Percentiles rank a stretch among this genome's conserved stretches.
These are phyloP conservation scores for Ceuthmochares aereus DNA, from an alignment of 2,113 vertebrate species.

Conservation along the genomic window DNA sequence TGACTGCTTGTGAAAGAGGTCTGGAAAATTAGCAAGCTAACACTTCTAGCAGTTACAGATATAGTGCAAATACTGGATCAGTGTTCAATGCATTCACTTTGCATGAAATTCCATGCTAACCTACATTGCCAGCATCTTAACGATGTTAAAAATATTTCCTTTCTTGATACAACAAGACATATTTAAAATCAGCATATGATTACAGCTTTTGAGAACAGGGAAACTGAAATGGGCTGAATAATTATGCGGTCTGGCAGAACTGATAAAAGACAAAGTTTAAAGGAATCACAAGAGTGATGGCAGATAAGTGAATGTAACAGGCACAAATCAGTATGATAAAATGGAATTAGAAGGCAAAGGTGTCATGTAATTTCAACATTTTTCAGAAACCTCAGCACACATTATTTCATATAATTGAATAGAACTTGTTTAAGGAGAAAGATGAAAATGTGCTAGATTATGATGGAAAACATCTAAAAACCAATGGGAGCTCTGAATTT, in stretches of 20 bases:
- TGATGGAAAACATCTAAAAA: neutral
- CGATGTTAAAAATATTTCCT: neutral
- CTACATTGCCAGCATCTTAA: neutral
- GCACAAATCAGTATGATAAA: neutral
- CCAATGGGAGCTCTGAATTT: neutral
- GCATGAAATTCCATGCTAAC: neutral
- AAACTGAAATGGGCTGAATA: conserved; percentile 14
- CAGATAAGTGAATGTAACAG: neutral
- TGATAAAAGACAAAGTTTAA: conserved; percentile 33
- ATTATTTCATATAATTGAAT: neutral
- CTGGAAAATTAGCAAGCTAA: conserved; percentile 25
- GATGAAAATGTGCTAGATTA: neutral
- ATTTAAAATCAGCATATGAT: neutral
- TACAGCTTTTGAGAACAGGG: neutral
- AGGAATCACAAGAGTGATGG: neutral
- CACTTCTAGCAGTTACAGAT: neutral
- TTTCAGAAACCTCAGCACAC: neutral
- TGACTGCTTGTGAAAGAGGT: neutral
- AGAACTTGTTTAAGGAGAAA: neutral
- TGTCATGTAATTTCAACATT: neutral
- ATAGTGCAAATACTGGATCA: neutral
- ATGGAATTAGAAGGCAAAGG: neutral
- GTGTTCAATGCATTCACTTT: neutral
- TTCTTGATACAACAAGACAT: neutral
- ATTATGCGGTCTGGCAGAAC: neutral